A percentile compares a stretch with the other conserved stretches of the same genome.
Evolutionary conservation across 2,113 vertebrate genomes (phyloP).

Genomic region (Elephas maximus): DNA sequence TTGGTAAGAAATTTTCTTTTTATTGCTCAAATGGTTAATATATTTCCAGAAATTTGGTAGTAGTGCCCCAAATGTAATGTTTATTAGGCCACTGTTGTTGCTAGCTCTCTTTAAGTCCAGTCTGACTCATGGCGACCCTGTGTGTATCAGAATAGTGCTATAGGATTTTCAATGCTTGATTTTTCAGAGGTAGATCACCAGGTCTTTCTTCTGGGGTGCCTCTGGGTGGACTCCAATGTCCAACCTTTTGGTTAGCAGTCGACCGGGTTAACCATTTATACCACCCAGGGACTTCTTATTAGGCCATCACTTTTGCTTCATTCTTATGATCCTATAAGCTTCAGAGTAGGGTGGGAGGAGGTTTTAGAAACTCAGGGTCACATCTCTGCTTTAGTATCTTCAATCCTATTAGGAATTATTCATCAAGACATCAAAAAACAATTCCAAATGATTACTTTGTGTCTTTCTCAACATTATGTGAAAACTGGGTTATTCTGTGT

Average conservation of each 20-base stretch:
- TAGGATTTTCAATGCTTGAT: not conserved
- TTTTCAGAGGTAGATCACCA: not conserved
- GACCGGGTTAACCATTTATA: not conserved
- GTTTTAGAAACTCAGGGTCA: not conserved
- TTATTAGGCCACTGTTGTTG: not conserved
- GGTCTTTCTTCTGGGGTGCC: not conserved
- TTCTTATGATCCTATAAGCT: not conserved
- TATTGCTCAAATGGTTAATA: not conserved
- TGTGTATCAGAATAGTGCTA: not conserved
- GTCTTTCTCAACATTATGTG: not conserved
- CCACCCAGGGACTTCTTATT: not conserved
- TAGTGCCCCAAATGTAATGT: not conserved
- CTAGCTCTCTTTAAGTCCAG: not conserved
- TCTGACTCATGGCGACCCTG: not conserved
- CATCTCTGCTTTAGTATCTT: not conserved
- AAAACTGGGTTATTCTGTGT: constrained; percentile 3
- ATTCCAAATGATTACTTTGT: not conserved
- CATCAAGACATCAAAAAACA: not conserved
- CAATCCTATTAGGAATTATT: not conserved
- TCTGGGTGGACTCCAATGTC: not conserved
- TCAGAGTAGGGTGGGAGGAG: fast-evolving
- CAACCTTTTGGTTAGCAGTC: not conserved
- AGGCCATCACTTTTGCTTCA: not conserved
- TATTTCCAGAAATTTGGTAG: not conserved
- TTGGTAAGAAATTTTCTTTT: not conserved